phyloP scores from a whole-genome alignment of 2,888 invertebrate genomes.

The Dimorphilus gyrociliatus region DNA sequence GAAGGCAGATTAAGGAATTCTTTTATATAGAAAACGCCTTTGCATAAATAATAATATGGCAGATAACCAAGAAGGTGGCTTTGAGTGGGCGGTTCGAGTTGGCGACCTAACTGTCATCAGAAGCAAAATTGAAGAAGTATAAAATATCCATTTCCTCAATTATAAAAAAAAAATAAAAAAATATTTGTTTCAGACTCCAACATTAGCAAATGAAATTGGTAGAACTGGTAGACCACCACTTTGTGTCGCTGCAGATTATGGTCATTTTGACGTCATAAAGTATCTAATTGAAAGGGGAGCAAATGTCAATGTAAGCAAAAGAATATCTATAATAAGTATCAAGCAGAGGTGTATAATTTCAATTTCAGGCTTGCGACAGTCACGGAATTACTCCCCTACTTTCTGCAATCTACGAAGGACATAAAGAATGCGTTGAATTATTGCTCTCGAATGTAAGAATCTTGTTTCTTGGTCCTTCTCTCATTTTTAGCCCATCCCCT shows the following conservation, averaged over 20 bases:
- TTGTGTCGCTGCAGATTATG: slow-evolving; percentile 85
- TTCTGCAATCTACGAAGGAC: slow-evolving; percentile 93
- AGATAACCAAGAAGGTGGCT: too few species aligned
- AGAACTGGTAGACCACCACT: slow-evolving; percentile 72
- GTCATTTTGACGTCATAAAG: slow-evolving; percentile 70
- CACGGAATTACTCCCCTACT: slow-evolving; percentile 74
- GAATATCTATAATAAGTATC: background rate
- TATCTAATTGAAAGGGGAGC: slow-evolving; percentile 77
- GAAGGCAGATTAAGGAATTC: too few species aligned
- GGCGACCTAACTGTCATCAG: too few species aligned
- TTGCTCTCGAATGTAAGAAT: slow-evolving; percentile 61
- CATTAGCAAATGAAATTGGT: slow-evolving; percentile 42
- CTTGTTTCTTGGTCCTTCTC: too few species aligned
- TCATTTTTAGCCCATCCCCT: too few species aligned
- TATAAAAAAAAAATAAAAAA: background rate
- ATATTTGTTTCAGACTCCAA: background rate
- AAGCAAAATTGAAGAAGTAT: too few species aligned
- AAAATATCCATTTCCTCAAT: too few species aligned
- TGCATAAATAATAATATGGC: too few species aligned
- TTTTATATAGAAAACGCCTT: too few species aligned
- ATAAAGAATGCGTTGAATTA: slow-evolving; percentile 71
- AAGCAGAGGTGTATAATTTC: background rate
- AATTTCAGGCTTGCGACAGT: slow-evolving; percentile 1
- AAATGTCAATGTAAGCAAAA: slow-evolving; percentile 65
- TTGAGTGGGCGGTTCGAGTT: too few species aligned